These are phyloP conservation scores for Cardiocondyla obscurior DNA, from an alignment of 1,140 invertebrate genomes.

Conservation along the genomic window DNA sequence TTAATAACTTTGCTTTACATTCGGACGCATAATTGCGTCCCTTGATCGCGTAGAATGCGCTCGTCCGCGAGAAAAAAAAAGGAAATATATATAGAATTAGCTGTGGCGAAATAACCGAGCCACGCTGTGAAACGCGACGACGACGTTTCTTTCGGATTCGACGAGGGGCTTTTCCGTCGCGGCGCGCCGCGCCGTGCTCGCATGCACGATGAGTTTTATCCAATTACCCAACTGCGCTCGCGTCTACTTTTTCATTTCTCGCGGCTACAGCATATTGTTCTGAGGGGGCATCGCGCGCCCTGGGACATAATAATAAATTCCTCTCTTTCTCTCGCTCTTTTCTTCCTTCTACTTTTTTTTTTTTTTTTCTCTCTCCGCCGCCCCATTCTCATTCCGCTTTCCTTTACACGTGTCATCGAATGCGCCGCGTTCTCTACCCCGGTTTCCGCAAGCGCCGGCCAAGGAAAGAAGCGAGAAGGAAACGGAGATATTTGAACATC, in stretches of 20 bases:
- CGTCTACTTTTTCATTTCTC: conserved; percentile 62
- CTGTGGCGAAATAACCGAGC: conserved; percentile 45
- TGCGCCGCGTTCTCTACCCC: conserved; percentile 45
- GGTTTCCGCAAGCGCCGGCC: conserved; percentile 13
- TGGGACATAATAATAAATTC: conserved; percentile 72
- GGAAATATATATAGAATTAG: conserved; percentile 52
- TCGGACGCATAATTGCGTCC: conserved; percentile 48
- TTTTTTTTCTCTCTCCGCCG: conserved; percentile 4
- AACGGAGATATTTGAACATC: conserved; percentile 14
- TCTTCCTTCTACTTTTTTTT: neutral
- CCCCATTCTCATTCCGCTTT: conserved; percentile 56
- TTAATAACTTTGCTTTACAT: conserved; percentile 55
- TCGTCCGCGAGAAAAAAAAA: conserved; percentile 28
- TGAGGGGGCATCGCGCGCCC: conserved; percentile 64
- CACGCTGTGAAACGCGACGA: conserved; percentile 14
- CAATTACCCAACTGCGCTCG: conserved; percentile 61
- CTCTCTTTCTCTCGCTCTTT: conserved; percentile 29
- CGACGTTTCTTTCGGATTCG: conserved; percentile 52
- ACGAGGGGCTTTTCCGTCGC: conserved; percentile 45
- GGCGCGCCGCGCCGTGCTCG: conserved; percentile 28
- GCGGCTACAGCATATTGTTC: conserved; percentile 65
- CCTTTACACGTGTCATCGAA: conserved; percentile 63
- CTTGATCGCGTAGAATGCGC: conserved; percentile 48
- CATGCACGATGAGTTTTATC: conserved; percentile 64
- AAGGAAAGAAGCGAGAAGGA: conserved; percentile 48